Evolutionary conservation across 2,113 vertebrate genomes (phyloP).

Genomic region (Microcebus ravelobensis): DNA sequence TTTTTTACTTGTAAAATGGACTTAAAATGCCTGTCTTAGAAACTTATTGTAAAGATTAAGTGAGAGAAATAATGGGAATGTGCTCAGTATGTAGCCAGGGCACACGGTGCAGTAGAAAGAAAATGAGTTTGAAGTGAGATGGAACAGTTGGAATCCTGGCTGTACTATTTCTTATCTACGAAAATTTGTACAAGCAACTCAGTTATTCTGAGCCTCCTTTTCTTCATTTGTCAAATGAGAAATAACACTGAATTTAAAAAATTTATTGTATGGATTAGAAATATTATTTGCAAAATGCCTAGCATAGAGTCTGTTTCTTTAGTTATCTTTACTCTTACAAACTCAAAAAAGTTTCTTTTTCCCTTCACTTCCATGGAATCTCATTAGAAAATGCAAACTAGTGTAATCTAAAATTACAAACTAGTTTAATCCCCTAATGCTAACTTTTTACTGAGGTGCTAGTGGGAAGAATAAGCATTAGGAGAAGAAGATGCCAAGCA

Average conservation of each 20-base stretch:
- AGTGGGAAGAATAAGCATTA: neutral
- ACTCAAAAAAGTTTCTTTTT: neutral
- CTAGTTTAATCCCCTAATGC: neutral
- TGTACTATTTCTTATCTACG: neutral
- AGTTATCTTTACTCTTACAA: neutral
- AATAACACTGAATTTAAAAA: neutral
- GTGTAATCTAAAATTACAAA: neutral
- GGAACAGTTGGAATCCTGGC: neutral
- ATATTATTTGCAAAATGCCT: neutral
- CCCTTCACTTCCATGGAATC: neutral
- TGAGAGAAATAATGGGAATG: neutral
- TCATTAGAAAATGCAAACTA: neutral
- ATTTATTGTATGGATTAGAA: neutral
- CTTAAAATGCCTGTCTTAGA: neutral
- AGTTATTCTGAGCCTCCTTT: neutral
- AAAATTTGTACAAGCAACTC: neutral
- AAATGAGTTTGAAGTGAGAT: neutral
- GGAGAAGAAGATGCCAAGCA: neutral
- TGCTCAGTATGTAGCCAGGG: accelerated
- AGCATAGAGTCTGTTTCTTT: neutral
- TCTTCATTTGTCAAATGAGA: neutral
- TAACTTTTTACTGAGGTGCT: neutral
- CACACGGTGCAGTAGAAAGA: neutral
- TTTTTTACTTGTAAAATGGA: constrained; percentile 5
- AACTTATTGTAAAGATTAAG: neutral